Conservation (phyloP, 2,888 invertebrate genomes). For the Scelioninae gen. 1 region DNA sequence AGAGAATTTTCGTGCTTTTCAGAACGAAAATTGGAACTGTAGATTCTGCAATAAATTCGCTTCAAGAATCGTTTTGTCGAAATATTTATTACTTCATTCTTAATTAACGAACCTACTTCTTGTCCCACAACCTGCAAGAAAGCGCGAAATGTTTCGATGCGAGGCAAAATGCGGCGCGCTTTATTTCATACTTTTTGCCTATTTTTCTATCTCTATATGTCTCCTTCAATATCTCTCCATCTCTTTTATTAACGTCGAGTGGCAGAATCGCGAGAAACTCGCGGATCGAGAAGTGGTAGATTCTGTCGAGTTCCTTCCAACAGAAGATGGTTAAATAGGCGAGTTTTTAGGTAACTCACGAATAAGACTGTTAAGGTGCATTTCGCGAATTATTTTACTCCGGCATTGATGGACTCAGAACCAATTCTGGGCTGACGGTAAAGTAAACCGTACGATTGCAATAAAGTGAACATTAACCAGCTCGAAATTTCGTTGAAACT, state of each 20-base stretch:
- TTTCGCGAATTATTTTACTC: constrained; percentile 25
- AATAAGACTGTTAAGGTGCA: constrained; percentile 27
- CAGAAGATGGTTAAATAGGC: constrained; percentile 20
- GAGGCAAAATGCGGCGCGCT: constrained; percentile 4
- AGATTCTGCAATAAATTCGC: neutral
- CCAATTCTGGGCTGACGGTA: constrained; percentile 9
- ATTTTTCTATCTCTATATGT: constrained; percentile 3
- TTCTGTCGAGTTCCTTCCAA: constrained; percentile 22
- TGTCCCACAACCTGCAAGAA: constrained; percentile 7
- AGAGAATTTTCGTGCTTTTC: too few relatives aligned
- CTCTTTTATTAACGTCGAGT: constrained; percentile 40
- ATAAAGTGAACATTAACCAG: constrained; percentile 12
- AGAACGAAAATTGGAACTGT: too few relatives aligned
- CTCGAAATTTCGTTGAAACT: neutral
- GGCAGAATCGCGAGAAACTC: constrained; percentile 37
- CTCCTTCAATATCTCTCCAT: constrained; percentile 24
- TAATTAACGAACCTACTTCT: constrained; percentile 5
- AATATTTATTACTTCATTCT: neutral
- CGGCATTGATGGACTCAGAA: constrained; percentile 14
- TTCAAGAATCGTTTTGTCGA: neutral
- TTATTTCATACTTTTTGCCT: constrained; percentile 14
- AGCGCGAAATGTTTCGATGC: constrained; percentile 6
- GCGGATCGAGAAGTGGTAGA: constrained; percentile 37
- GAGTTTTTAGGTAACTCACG: constrained; percentile 37
- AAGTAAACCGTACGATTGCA: neutral